Evolutionary conservation across 1,140 invertebrate genomes (phyloP), one percentile per base, ranked within the genome.

Genomic region (Ceratosolen solmsi): DNA sequence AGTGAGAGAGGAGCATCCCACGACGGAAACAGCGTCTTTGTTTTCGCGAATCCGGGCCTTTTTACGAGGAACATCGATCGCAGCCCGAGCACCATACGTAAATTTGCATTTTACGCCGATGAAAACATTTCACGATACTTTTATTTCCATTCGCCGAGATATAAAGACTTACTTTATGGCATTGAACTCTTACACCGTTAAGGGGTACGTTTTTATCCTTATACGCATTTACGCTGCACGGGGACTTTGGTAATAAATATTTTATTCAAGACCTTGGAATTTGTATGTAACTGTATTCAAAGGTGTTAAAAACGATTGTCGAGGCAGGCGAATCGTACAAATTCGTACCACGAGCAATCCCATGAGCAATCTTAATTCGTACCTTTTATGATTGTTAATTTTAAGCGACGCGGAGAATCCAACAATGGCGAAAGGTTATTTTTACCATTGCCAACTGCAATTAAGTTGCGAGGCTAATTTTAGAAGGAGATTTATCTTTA

Each of bases 91-190:
- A 51, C 46, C 22, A 49, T n/a, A 22, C 33, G 27, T n/a, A 20
- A 49, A 71, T 71, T 71, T 71, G 41, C 70, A 49, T 71, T 71
- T 71, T 49, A 70, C 65, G 65, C 36, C 9, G 65, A 41, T n/a
- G 36, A 25, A n/a, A 25, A 9, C 20, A 11, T n/a, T 27, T 49
- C 22, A n/a, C 4, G n/a, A 25, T 20, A 27, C 20, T 71, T 49
- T 49, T 71, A 49, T 51, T 30, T 51, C 0, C 51, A 54, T 51
- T 72, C 9, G 41, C 13, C 25, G 5, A 20, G 17, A 36, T 30
- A 74, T 49, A 71, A 71, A 71, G 41, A 30, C 70, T 30, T 30
- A 49, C 1, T 49, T 71, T 71, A 71, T 49, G 38, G 70, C 70
- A 46, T 30, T 20, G 33, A 68, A 38, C 63, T 68, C 15, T 68